Evolutionary conservation across 2,113 vertebrate species (phyloP).

Genomic region (Rhineura floridana): DNA sequence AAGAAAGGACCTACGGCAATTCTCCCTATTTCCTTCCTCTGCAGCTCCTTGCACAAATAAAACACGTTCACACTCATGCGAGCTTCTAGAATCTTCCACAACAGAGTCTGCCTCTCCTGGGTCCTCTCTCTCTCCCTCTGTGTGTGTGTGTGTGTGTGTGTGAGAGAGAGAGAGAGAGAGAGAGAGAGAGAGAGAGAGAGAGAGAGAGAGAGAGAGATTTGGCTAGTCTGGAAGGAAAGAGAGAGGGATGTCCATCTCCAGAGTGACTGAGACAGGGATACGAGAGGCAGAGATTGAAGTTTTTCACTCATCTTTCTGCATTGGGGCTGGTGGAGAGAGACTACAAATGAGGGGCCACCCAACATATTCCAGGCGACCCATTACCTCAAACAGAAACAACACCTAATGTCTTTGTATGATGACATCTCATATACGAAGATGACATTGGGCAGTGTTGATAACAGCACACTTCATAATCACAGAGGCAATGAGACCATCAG

Average conservation of each 20-base stretch:
- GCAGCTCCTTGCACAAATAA: background rate
- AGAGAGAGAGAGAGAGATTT: too few relatives aligned
- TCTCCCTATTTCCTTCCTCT: background rate
- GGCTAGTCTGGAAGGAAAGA: background rate
- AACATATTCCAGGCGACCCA: fast-evolving
- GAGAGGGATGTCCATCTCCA: fast-evolving
- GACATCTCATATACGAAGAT: background rate
- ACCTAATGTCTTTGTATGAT: background rate
- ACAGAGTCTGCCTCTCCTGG: background rate
- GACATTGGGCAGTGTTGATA: background rate
- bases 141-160: too few relatives aligned
- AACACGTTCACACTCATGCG: fast-evolving
- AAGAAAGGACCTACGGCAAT: background rate
- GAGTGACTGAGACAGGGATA: background rate
- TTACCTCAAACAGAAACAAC: background rate
- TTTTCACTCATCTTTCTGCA: background rate
- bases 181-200: too few relatives aligned
- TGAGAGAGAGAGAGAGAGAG: too few relatives aligned
- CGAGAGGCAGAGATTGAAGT: background rate
- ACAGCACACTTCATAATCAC: background rate
- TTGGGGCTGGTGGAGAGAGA: background rate
- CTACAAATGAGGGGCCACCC: background rate
- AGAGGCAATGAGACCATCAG: background rate
- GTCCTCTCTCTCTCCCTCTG: background rate
- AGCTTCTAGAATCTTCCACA: background rate